Evolutionary conservation across 2,888 invertebrate genomes (phyloP), one percentile per base, ranked within the genome.

Genomic region (Magallana nippona): DNA sequence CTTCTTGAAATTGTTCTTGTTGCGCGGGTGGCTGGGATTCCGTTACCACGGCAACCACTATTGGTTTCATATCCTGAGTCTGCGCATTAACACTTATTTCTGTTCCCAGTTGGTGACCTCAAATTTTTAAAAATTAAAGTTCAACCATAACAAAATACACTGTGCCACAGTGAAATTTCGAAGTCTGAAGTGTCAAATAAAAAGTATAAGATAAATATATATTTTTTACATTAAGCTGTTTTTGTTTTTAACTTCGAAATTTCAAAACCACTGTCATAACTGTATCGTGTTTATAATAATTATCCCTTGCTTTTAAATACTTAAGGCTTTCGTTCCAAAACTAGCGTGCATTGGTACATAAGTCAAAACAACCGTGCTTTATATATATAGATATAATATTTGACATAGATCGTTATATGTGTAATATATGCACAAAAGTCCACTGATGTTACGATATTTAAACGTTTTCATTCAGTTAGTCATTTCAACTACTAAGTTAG

Each of bases 31-130:
- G 84, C 78, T 56, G 57, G 17, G 62, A 60, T 62, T 84, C 82
- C 32, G 81, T 55, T 63, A 55, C 79, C 55, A 84, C 81, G 55
- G 84, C 82, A 44, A 82, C 71, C 44, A 84, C 84, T 22, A 82
- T 84, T n/a, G 84, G 84, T 84, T 84, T 84, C 84, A 84, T 56
- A 19, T 84, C 84, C 62, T 82, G 82, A 56, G 79, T 44, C 55
- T 83, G 80, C 57, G 58, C 63, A 78, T 78, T 78, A 27, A 60
- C 81, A 79, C 60, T 78, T 63, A 82, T 78, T 62, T 82, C 81
- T 57, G 60, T 82, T 55, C 71, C 71, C n/a, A 82, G 55, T 63
- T 63, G 63, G 55, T 63, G 82, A 71, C 82, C 82, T 82, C 60
- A 79, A 79, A 79, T 57, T 57, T 56, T 79, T 56, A 79, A 79